Evolutionary conservation across 2,797 vertebrate genomes (phyloP), one percentile per base, ranked within the genome.

Genomic region (Numenius phaeopus): DNA sequence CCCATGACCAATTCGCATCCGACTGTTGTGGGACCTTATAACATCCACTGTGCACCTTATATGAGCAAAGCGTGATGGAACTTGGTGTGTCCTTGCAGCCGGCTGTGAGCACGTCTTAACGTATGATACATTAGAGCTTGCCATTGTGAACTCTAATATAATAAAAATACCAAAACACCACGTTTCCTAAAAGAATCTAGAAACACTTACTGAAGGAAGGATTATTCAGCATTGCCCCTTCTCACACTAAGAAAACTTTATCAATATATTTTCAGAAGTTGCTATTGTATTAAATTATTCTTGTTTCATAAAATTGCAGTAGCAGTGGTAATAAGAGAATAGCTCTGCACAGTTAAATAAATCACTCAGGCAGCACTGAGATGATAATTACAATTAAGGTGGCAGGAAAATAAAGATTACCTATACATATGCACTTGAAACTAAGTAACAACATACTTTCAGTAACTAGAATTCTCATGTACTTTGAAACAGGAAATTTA

Each of bases 301-400:
- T 73, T 77, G 32, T 93, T 95, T 89, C 65, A 71, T 57, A 85
- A 89, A 96, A 85, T 23, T 64, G 47, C 11, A 90, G 40, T 37
- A 90, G 39, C 39, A 84, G 27, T 0, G 13, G 72, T 89, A 93
- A 76, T 37, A 70, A 80, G 55, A 46, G 77, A 96, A 93, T 49
- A 91, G 61, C 54, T 91, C 73, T 83, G 66, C 76, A 40, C 55
- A 32, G 81, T 78, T 72, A 94, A 82, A 95, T 87, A 75, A 94
- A 92, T 87, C 14, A 64, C 34, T 85, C 8, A 11, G 59, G 59
- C 64, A 72, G 55, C 17, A 24, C 0, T 0, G n/a, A 90, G 77
- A 81, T 83, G 52, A 93, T 96, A 93, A 94, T 95, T 92, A 80
- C 50, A 82, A 89, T 93, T 92, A 85, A 84, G 89, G 75, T 55